Evolutionary conservation across 2,888 invertebrate species (phyloP), one percentile per base, ranked within the genome.

Genomic region (Agrochola litura): DNA sequence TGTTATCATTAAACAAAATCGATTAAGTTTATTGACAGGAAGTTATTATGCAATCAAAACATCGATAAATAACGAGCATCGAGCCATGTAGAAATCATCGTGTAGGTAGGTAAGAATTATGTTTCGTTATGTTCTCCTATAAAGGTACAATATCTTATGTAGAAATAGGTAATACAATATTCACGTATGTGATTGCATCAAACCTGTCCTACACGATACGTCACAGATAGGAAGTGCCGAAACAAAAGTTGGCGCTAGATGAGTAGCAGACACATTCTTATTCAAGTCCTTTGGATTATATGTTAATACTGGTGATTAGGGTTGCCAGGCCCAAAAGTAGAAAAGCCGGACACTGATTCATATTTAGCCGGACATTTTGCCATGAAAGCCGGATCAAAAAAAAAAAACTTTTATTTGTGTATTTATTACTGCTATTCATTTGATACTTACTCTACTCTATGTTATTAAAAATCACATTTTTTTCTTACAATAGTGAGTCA

Each of bases 211-310:
- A 73, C 37, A 66, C n/a, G 61, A 46, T 72, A 78, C 77, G 79
- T 86, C 76, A 80, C 68, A 74, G 61, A 6, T 58, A 60, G 76
- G 83, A 83, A 80, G 77, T 80, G 71, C 41, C 71, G 68, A 72
- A 30, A 79, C 58, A 78, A 76, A 69, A 79, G 63, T 85, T 84
- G 82, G 84, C 85, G 71, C 74, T 56, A 54, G 54, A 77, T 83
- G 79, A 79, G 69, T 66, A 54, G 58, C 68, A 58, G n/a, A 76
- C 64, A 75, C 37, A 70, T 75, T 80, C 70, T 75, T 76, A 73
- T 72, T 80, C 67, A 64, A 52, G 74, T 83, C 68, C 43, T 73
- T 75, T 41, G 37, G 66, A 77, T 73, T 77, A 81, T 69, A 81
- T 81, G 22, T 71, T 65, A 71, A 71, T 60, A 61, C 16, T 71